phyloP scores from a whole-genome alignment of 2,888 invertebrate species.

The Tenodera sinensis region DNA sequence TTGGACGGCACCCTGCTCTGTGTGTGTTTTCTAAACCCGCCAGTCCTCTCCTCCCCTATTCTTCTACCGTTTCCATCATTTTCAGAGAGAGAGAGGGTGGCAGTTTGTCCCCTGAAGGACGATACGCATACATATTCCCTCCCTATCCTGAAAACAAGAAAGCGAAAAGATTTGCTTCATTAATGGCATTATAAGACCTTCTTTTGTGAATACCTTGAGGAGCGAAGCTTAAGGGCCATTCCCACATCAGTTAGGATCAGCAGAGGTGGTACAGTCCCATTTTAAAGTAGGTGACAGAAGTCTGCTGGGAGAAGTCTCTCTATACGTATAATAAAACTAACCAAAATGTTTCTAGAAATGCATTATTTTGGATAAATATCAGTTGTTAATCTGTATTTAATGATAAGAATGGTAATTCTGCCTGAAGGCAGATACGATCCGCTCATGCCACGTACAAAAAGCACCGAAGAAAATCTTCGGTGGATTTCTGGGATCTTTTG shows the following conservation, averaged over 20 bases:
- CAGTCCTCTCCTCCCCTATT: neutral
- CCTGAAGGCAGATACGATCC: too few species aligned
- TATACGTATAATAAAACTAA: too few species aligned
- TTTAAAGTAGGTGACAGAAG: neutral
- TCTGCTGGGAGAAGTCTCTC: too few species aligned
- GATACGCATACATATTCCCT: neutral
- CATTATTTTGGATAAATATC: too few species aligned
- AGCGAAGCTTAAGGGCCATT: neutral
- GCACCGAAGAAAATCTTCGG: too few species aligned
- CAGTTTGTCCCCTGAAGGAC: neutral
- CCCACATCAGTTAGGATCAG: neutral
- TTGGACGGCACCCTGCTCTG: neutral
- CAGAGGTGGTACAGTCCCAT: neutral
- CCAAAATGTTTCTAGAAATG: too few species aligned
- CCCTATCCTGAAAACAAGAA: neutral
- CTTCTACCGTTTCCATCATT: constrained; percentile 3
- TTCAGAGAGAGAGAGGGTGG: neutral
- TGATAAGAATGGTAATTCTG: too few species aligned
- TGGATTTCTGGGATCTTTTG: too few species aligned
- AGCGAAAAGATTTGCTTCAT: constrained; percentile 21
- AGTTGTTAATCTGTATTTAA: too few species aligned
- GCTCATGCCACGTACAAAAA: too few species aligned
- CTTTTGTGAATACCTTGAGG: neutral
- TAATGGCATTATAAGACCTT: constrained; percentile 14
- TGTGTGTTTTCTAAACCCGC: neutral